Evolutionary conservation across 2,888 invertebrate genomes (phyloP), one percentile per base, ranked within the genome.

Genomic region (Lissocephala sabroskyi): DNA sequence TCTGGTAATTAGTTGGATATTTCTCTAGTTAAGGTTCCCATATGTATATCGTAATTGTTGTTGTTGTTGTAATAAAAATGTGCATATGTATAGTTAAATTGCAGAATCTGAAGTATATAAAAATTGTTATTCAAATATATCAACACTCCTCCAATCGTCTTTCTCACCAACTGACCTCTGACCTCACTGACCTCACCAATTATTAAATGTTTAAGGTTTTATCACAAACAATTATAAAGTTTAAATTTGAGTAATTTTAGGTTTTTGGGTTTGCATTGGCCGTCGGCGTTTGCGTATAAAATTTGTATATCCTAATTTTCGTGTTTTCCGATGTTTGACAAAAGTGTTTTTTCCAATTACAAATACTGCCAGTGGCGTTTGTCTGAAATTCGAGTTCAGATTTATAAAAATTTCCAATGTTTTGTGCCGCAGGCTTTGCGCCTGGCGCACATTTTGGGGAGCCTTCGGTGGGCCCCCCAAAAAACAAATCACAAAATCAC

Each of bases 221-320:
- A 70, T 70, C 77, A 70, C 77, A 70, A 70, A 70, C 77, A 70
- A 76, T 70, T 74, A 76, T 70, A 70, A 74, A 74, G 59, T 74
- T 70, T 43, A 62, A 70, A 65, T 56, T 65, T 57, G 65, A 68
- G 70, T 68, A 73, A 70, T 73, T n/a, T n/a, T n/a, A 65, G 61
- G 56, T 65, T 65, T 56, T 47, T 48, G 66, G 51, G 52, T 48
- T 57, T 53, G 37, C 49, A 57, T 49, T 47, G n/a, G n/a, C 51
- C 71, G 3, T 23, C 23, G 23, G 23, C 35, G 14, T 51, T 59
- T 76, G 68, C 74, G 68, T 76, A 76, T 49, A 70, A 70, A 70
- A 76, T 51, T 65, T 68, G 45, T 36, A 46, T 74, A 68, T 62
- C 74, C 74, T 68, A 68, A 41, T 66, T 59, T 56, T 32, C 49